A percentile compares a stretch with the other conserved stretches of the same genome.
Evolutionary conservation across 2,113 vertebrate genomes (phyloP).

Genomic region (Promerops cafer): DNA sequence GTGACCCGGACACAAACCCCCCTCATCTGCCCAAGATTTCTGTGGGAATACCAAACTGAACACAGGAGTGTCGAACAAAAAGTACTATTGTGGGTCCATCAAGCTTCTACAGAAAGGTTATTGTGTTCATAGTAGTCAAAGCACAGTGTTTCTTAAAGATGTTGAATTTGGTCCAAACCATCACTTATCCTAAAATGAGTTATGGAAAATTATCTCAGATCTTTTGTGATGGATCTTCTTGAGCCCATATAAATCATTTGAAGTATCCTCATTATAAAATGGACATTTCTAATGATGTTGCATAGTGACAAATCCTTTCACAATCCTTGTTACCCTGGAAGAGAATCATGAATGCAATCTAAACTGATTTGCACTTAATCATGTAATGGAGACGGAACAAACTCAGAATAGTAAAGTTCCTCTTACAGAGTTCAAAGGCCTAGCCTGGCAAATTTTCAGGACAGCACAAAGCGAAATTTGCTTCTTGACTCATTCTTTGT

Average conservation of each 20-base stretch:
- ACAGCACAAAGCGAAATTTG: background rate
- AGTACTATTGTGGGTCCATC: background rate
- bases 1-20: background rate
- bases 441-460: background rate
- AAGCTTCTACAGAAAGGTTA: conserved; percentile 36
- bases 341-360: background rate
- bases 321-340: background rate
- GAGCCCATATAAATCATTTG: background rate
- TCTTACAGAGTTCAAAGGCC: background rate
- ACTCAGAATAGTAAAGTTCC: background rate
- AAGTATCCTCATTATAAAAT: background rate
- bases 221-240: background rate
- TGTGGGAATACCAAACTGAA: conserved; percentile 16
- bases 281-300: background rate
- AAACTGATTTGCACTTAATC: background rate
- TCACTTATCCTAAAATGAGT: background rate
- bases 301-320: background rate
- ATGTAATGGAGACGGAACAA: background rate
- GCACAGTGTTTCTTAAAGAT: background rate
- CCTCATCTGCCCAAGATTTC: background rate
- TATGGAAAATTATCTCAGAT: conserved; percentile 1
- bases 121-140: background rate
- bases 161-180: conserved; percentile 2
- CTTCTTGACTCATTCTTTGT: background rate
- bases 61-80: conserved; percentile 11